Base-by-base conservation (phyloP, 2,113 vertebrate genomes). In the Calonectris borealis region DNA sequence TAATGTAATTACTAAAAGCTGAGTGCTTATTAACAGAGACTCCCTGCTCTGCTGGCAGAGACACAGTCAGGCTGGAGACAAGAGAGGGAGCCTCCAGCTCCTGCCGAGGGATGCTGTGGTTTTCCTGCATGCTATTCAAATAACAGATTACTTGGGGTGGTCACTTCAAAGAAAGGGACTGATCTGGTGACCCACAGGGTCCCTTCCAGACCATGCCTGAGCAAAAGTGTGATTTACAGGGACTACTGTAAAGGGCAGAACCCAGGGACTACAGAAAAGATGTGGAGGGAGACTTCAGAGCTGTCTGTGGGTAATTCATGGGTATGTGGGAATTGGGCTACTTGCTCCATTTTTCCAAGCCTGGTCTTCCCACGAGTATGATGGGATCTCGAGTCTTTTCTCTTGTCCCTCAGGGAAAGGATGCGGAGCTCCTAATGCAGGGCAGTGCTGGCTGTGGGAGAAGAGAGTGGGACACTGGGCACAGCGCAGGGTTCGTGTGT, bases 401-500 rank as follows among this genome's bases (percentile, higher is more conserved):
- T 11, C 6, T 52, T 42, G 11, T 51, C n/a, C 40, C 13, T 26
- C 32, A 38, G 17, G 40, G 44, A 68, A 55, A 29, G 42, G 64
- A 32, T 38, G n/a, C 17, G 25, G 26, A 60, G 60, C 44, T 79
- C n/a, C 52, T 27, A 29, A 9, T 5, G 13, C 44, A 32, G 36
- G 5, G 44, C n/a, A 55, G 32, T 21, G 9, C 19, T 32, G 27
- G 10, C 22, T 42, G 22, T 32, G 16, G 49, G 40, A 58, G 27
- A 32, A 20, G 8, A 66, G 16, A 13, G 5, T 2, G 19, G n/a
- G 22, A 9, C n/a, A 42, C 11, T 10, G 9, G 32, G 40, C 14
- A 44, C 6, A 5, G 42, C 11, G 6, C 0, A 3, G 17, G 5
- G 8, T 3, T 48, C 4, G 0, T 38, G 34, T 10, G 55, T 18